Base-by-base conservation (phyloP, 37 sponge, comb jelly and placozoan species). In the Geodia barretti region DNA sequence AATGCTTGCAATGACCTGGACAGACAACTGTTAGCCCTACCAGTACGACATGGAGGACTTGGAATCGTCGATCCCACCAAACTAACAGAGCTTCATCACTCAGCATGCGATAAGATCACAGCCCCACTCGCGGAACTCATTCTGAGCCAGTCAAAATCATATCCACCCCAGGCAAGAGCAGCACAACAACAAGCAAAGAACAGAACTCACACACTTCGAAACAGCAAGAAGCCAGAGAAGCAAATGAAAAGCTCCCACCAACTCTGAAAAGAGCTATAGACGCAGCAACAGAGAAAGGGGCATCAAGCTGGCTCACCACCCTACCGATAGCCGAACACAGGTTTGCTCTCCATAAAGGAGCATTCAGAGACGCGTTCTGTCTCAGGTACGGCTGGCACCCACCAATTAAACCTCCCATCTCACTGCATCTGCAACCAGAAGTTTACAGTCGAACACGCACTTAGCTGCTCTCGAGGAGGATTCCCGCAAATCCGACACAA, bases 241-340 rank as follows among this genome's bases (percentile, higher is more conserved):
- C 68, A 14, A 78, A 78, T 24, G 65, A 63, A 30, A 62, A 42
- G 31, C 58, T 68, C 30, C 80, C 80, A 7, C 30, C 21, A 11
- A 69, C 39, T 3, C 60, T 79, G 2, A 32, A 4, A 36, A 69
- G 75, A 74, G 47, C 60, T 36, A 24, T 79, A 35, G 68, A 34
- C 24, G 19, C 47, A 21, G 23, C 60, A 19, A 36, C 64, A 23
- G 68, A 83, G 75, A 83, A 83, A 66, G 83, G 75, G 1, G 42
- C 83, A 1, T 83, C 83, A 4, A 43, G 36, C 4, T 83, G 83
- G 75, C 67, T 74, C 0, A 33, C 83, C 11, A 37, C 75, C 1
- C 75, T 74, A 64, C 75, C 83, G 19, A 43, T 83, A n/a, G 21
- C 35, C 8, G 84, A 75, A 68, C 84, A 83, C 38, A 76, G 84